A percentile compares a stretch with the other conserved stretches of the same genome.
Conservation (phyloP, 2,888 invertebrate species). For the Drosophila paramelanica region DNA sequence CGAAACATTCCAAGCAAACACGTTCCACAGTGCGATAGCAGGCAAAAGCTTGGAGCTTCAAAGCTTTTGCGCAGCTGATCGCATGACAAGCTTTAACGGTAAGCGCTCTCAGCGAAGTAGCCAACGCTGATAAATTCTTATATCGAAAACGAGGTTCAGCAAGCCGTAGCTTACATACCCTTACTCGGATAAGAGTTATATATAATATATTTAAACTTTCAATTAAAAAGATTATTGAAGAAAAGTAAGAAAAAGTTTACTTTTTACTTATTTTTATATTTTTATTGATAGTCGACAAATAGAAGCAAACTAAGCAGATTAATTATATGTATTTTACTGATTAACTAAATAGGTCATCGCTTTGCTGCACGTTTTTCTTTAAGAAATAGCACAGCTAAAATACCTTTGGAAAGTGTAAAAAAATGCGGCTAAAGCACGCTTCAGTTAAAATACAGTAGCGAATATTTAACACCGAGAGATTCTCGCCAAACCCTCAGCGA, state of each 20-base stretch:
- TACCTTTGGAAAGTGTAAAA: not conserved
- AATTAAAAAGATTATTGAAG: too few relatives aligned
- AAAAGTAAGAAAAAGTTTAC: too few relatives aligned
- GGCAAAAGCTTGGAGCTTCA: constrained; percentile 29
- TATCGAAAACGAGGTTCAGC: not conserved
- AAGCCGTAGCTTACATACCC: not conserved
- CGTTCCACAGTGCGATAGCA: constrained; percentile 36
- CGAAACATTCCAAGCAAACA: constrained; percentile 6
- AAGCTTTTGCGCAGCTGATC: constrained; percentile 48
- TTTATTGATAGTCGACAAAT: too few relatives aligned
- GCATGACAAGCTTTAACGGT: constrained; percentile 42
- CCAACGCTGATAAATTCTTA: not conserved
- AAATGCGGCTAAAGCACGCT: not conserved
- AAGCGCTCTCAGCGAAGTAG: constrained; percentile 11
- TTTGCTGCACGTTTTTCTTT: too few relatives aligned
- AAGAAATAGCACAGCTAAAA: not conserved
- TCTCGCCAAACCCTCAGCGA: constrained; percentile 4
- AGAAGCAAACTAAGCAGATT: too few relatives aligned
- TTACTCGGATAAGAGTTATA: not conserved
- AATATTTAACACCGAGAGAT: not conserved
- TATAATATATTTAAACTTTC: not conserved
- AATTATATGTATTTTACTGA: too few relatives aligned
- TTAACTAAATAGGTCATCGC: too few relatives aligned
- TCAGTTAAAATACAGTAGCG: constrained; percentile 2
- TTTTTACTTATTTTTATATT: too few relatives aligned